A percentile compares a stretch with the other conserved stretches of the same genome.
Evolutionary conservation across 2,797 vertebrate species (phyloP).

Genomic region (Falco naumanni): DNA sequence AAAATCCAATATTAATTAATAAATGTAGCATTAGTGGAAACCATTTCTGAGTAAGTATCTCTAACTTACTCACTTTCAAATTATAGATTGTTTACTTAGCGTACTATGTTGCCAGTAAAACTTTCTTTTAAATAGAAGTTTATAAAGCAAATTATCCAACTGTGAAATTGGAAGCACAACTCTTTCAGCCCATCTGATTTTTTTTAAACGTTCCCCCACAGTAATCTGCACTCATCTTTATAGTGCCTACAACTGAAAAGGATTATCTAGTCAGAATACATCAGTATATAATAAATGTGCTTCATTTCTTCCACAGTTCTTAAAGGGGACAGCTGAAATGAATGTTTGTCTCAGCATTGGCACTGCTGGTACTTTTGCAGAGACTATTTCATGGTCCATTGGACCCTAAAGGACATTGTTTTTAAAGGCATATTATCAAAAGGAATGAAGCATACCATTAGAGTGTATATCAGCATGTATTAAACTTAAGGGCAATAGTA

Average conservation of each 20-base stretch:
- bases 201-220: conserved; percentile 56
- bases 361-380: conserved; percentile 68
- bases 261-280: conserved; percentile 79
- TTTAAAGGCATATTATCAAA: conserved; percentile 79
- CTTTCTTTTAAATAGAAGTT: conserved; percentile 74
- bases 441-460: conserved; percentile 57
- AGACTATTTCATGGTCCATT: conserved; percentile 84
- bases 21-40: background rate
- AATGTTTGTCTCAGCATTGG: conserved; percentile 75
- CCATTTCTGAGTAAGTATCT: background rate
- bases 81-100: conserved; percentile 65
- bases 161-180: conserved; percentile 79
- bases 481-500: conserved; percentile 55
- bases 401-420: conserved; percentile 84
- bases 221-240: conserved; percentile 74
- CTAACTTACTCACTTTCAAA: conserved; percentile 23
- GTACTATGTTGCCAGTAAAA: conserved; percentile 52
- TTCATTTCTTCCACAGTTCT: conserved; percentile 78
- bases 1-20: background rate
- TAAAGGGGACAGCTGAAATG: conserved; percentile 79
- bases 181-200: conserved; percentile 61
- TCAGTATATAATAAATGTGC: conserved; percentile 79
- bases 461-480: conserved; percentile 42
- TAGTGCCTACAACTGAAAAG: conserved; percentile 72
- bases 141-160: conserved; percentile 77